Base-by-base conservation (phyloP, 2,888 invertebrate species). In the Gymnoscelis rufifasciata region DNA sequence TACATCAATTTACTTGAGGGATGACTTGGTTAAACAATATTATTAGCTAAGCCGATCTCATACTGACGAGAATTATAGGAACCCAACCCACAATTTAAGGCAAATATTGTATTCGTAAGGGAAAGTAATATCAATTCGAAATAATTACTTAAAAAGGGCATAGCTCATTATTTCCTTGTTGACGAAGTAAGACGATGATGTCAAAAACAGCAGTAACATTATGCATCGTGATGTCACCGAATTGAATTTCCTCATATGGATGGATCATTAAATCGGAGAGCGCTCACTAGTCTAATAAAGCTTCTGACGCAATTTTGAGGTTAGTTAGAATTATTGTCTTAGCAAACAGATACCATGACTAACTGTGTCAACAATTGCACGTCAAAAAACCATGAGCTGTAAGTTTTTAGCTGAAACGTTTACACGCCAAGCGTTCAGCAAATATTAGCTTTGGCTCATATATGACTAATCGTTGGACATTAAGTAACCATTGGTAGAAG, bases 401-500 rank as follows among this genome's bases (percentile, higher is more conserved):
- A 66, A 19, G 74, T 71, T 76, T 73, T 66, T 60, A 70, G 63
- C 61, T 47, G 58, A 61, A 74, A 62, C 63, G 63, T 64, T 69
- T 66, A 61, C 66, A 66, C 64, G 65, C 42, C 26, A 51, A 70
- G 65, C 58, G 64, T 70, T 66, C 59, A 62, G 62, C 75, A 75
- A 83, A 83, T 74, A 76, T 83, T 83, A 71, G 70, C 56, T 61
- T 68, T 71, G 62, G 62, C 62, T 66, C 59, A 67, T 73, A 54
- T 60, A 55, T 71, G 86, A 86, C 80, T 83, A 84, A 86, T 80
- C 62, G 63, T 65, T 68, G 71, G 68, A 72, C 78, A 80, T 84
- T 78, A 82, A 82, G 80, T 86, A 86, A 83, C 78, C 66, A 77
- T 60, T 54, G 63, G 44, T 62, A 70, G n/a, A n/a, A 70, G 86